These are phyloP conservation scores for Spea bombifrons DNA, from an alignment of 2,113 vertebrate genomes.

Conservation along the genomic window DNA sequence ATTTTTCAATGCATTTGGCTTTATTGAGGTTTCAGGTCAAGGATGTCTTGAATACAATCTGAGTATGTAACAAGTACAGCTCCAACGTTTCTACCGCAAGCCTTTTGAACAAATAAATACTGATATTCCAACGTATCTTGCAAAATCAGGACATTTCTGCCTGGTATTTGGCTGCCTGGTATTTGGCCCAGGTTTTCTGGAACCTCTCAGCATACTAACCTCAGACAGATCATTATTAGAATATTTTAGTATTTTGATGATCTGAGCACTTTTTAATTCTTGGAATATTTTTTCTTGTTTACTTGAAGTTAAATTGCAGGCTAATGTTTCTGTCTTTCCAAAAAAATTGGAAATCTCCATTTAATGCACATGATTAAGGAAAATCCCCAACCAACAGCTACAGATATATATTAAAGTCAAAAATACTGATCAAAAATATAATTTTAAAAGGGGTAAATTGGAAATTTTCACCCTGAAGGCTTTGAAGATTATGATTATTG, in stretches of 20 bases:
- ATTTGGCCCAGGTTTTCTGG: background rate
- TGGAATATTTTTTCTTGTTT: background rate
- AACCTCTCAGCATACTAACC: background rate
- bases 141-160: slow-evolving; percentile 8
- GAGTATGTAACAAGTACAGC: slow-evolving; percentile 13
- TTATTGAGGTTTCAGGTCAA: slow-evolving; percentile 4
- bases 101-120: background rate
- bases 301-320: background rate
- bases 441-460: too few species aligned
- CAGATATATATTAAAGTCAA: too few species aligned
- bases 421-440: too few species aligned
- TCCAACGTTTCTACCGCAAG: slow-evolving; percentile 27
- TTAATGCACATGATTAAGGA: background rate
- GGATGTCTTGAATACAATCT: slow-evolving; percentile 19
- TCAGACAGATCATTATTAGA: background rate
- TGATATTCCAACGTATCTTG: slow-evolving; percentile 7
- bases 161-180: background rate
- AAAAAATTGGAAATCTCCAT: background rate
- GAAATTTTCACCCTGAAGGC: too few species aligned
- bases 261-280: background rate
- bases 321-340: background rate
- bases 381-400: background rate
- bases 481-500: too few species aligned
- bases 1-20: background rate
- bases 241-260: background rate